These are phyloP conservation scores for Mormyrops attenuatus DNA, from an alignment of 2,797 vertebrate species.

Conservation along the genomic window DNA sequence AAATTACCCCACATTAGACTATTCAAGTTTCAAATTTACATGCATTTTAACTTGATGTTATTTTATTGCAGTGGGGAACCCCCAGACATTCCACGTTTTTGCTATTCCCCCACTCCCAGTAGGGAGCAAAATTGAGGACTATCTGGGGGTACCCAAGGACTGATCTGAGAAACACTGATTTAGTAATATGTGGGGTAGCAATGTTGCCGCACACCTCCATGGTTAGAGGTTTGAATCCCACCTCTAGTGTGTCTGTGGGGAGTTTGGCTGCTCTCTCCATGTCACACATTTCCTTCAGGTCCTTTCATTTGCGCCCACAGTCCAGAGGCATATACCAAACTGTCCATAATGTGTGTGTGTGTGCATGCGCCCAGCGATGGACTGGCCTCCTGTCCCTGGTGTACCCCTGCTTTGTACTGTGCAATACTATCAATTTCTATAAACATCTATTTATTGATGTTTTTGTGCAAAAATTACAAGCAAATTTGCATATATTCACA, in stretches of 20 bases:
- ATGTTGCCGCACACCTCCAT: background rate
- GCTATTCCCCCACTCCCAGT: background rate
- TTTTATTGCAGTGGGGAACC: background rate
- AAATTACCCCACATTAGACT: background rate
- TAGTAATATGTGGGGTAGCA: background rate
- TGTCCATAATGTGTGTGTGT: background rate
- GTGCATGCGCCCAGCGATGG: background rate
- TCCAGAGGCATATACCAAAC: background rate
- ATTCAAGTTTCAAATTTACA: background rate
- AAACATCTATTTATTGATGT: too few species aligned
- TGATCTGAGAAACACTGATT: background rate
- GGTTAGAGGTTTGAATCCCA: background rate
- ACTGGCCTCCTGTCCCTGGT: background rate
- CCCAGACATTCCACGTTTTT: background rate
- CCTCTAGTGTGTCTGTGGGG: too few species aligned
- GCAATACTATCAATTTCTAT: background rate
- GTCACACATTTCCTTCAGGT: background rate
- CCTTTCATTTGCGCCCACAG: background rate
- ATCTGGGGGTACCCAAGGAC: background rate
- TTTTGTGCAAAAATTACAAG: too few species aligned
- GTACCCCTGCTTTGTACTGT: background rate
- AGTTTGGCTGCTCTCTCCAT: background rate
- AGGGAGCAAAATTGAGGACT: too few species aligned
- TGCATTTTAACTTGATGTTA: background rate
- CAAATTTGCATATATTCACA: too few species aligned